phyloP scores from a whole-genome alignment of 2,888 invertebrate species.

The Deilephila elpenor region DNA sequence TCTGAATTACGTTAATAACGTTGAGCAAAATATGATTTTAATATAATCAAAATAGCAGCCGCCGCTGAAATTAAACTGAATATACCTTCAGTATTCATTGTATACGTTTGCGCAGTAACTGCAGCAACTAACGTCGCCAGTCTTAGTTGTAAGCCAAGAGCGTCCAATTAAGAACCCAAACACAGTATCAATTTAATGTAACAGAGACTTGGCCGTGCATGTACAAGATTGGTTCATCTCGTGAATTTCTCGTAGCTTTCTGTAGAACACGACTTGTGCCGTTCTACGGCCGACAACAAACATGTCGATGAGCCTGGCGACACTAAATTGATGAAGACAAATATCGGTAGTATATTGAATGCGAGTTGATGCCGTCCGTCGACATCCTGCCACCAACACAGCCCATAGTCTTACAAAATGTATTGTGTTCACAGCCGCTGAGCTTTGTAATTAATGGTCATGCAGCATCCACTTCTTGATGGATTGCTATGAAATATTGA shows the following conservation, averaged over 20 bases:
- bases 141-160: constrained; percentile 49
- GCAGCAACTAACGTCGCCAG: constrained; percentile 16
- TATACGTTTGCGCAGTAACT: constrained; percentile 12
- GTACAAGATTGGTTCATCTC: constrained; percentile 66
- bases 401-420: constrained; percentile 26
- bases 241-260: constrained; percentile 69
- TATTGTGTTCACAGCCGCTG: constrained; percentile 28
- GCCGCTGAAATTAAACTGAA: neutral
- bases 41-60: neutral
- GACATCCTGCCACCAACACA: constrained; percentile 18
- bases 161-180: constrained; percentile 68
- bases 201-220: constrained; percentile 67
- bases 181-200: constrained; percentile 74
- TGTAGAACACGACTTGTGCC: constrained; percentile 62
- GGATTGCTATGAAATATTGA: neutral
- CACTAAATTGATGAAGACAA: constrained; percentile 66
- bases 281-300: constrained; percentile 50
- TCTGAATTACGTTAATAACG: constrained; percentile 9
- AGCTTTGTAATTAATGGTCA: constrained; percentile 20
- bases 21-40: constrained; percentile 9
- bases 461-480: neutral
- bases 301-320: constrained; percentile 61
- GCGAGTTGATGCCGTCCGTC: constrained; percentile 33
- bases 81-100: neutral
- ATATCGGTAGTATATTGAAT: constrained; percentile 52